phyloP scores from a whole-genome alignment of 2,888 invertebrate species.

The Oasisia sp. region DNA sequence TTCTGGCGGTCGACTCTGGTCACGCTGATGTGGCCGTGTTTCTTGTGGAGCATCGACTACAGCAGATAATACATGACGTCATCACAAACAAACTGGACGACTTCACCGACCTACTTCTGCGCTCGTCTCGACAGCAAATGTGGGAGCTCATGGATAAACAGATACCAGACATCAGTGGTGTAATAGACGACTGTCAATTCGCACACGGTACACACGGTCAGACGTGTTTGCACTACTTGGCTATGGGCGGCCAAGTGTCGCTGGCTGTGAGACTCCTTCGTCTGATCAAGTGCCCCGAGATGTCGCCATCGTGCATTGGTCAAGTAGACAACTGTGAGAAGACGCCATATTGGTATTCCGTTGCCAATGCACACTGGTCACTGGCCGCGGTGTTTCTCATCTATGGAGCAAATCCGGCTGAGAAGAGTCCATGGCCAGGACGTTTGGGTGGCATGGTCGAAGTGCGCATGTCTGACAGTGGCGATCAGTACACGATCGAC shows the following conservation, averaged over 20 bases:
- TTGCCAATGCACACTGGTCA: not conserved
- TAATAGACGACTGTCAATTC: not conserved
- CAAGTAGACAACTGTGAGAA: not conserved
- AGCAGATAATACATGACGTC: not conserved
- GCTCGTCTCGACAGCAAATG: not conserved
- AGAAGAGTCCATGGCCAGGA: not conserved
- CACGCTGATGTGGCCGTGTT: not conserved
- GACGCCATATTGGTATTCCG: not conserved
- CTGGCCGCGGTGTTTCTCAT: not conserved
- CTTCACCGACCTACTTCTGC: not conserved
- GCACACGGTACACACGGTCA: not conserved
- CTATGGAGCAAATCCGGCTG: not conserved
- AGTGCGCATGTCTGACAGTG: not conserved
- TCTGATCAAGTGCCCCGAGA: not conserved
- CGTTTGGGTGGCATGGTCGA: not conserved
- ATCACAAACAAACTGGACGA: not conserved
- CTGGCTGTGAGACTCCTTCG: not conserved
- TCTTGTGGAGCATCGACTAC: not conserved
- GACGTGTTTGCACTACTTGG: not conserved
- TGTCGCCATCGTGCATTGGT: not conserved
- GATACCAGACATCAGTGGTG: not conserved
- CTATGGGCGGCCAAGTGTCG: not conserved
- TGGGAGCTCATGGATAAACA: not conserved
- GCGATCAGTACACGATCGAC: not conserved
- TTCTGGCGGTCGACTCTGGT: not conserved